These are phyloP conservation scores for Candoia aspera DNA, from an alignment of 2,113 vertebrate species.

Conservation along the genomic window DNA sequence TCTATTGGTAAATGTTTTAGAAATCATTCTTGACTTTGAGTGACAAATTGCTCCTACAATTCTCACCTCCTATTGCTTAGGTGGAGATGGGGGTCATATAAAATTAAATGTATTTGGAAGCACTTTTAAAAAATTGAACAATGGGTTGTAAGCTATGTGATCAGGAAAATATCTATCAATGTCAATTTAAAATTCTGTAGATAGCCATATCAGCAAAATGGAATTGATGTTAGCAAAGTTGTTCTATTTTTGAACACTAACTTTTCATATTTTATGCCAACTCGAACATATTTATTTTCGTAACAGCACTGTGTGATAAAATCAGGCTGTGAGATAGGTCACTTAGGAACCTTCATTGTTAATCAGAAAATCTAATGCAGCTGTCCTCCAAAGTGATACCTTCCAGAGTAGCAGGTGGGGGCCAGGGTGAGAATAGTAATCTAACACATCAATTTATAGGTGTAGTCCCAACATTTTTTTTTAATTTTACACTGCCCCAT, in stretches of 20 bases:
- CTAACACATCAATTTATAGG: no score
- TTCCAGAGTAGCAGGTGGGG: background rate
- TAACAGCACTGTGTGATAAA: background rate
- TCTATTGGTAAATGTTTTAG: background rate
- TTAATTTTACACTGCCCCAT: background rate
- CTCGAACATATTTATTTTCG: slow-evolving; percentile 1
- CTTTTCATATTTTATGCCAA: background rate
- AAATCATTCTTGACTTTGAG: background rate
- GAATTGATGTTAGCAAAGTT: background rate
- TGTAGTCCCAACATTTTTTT: no score
- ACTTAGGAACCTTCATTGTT: background rate
- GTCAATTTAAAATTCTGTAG: background rate
- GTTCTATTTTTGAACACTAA: background rate
- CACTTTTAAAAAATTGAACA: background rate
- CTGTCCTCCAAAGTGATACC: background rate
- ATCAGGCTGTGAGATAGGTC: background rate
- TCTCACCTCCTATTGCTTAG: background rate
- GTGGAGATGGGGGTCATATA: background rate
- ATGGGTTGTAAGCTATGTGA: background rate
- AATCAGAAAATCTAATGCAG: background rate
- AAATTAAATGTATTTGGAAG: background rate
- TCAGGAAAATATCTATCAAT: background rate
- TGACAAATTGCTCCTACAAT: background rate
- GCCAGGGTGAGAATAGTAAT: background rate
- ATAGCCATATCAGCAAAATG: background rate